phyloP scores from a whole-genome alignment of 2,113 vertebrate species.

The Meleagris gallopavo region DNA sequence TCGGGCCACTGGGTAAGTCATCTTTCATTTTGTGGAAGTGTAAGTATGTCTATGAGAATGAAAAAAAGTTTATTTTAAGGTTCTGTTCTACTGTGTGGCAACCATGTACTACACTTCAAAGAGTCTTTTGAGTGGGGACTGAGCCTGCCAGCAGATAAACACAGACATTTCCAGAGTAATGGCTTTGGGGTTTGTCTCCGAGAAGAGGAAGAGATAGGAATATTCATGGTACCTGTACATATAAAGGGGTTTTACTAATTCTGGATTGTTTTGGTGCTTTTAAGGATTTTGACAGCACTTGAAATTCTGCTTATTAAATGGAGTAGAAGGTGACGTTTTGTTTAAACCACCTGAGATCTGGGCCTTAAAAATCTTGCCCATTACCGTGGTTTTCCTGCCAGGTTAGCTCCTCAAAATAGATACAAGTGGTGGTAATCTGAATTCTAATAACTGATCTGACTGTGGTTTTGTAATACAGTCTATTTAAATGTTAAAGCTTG shows the following conservation, averaged over 20 bases:
- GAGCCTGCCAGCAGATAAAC: background rate
- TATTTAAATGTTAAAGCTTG: background rate
- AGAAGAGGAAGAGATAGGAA: background rate
- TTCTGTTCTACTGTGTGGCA: background rate
- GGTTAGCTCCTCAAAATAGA: background rate
- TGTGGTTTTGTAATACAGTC: background rate
- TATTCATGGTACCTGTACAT: background rate
- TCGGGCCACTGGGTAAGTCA: constrained; percentile 86
- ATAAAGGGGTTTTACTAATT: background rate
- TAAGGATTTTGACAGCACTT: background rate
- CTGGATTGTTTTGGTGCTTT: background rate
- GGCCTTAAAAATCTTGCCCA: background rate
- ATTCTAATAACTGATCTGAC: background rate
- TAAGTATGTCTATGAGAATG: background rate
- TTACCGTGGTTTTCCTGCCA: background rate
- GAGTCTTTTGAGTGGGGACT: background rate
- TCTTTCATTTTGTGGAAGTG: constrained; percentile 1
- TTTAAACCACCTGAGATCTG: background rate
- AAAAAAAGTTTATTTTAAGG: background rate
- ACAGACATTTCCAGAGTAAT: background rate
- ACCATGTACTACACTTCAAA: background rate
- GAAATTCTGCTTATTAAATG: background rate
- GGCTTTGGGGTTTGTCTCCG: background rate
- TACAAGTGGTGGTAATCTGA: background rate
- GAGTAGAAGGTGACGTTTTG: background rate